A percentile compares a stretch with the other conserved stretches of the same genome.
Conservation (phyloP, 2,797 vertebrate species). For the Molossus molossus region DNA sequence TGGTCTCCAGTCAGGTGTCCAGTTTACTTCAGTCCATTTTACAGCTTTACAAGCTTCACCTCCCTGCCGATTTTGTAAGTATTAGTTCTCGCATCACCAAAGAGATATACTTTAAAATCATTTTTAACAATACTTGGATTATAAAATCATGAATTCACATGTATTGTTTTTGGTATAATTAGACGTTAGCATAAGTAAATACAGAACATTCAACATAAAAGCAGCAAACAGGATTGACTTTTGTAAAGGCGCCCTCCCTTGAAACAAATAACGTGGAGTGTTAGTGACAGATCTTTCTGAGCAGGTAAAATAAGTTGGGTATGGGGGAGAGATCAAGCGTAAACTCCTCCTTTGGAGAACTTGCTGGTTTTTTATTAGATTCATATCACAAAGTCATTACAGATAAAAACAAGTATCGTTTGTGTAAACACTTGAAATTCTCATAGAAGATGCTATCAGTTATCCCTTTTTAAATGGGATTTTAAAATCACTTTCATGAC, state of each 20-base stretch:
- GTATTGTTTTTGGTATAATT: background rate
- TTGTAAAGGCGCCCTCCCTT: background rate
- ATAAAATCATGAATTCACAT: background rate
- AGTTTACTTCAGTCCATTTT: conserved; percentile 92
- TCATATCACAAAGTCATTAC: accelerated
- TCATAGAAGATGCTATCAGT: background rate
- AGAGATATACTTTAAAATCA: background rate
- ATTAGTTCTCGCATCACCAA: conserved; percentile 32
- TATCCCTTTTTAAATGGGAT: conserved; percentile 13
- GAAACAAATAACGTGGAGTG: background rate
- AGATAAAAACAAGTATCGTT: background rate
- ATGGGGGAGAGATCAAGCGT: background rate
- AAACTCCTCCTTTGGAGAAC: background rate
- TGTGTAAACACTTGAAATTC: background rate
- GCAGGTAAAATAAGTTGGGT: background rate
- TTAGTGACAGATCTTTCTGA: background rate
- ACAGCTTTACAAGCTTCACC: conserved; percentile 93
- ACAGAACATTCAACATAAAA: background rate
- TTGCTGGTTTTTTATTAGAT: background rate
- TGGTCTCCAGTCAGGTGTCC: conserved; percentile 93
- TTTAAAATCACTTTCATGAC: background rate
- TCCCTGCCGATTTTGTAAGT: conserved; percentile 94
- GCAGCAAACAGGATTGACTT: background rate
- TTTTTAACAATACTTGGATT: background rate
- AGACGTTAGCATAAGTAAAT: background rate